phyloP scores from a whole-genome alignment of 2,113 vertebrate species.

The Anas platyrhynchos region DNA sequence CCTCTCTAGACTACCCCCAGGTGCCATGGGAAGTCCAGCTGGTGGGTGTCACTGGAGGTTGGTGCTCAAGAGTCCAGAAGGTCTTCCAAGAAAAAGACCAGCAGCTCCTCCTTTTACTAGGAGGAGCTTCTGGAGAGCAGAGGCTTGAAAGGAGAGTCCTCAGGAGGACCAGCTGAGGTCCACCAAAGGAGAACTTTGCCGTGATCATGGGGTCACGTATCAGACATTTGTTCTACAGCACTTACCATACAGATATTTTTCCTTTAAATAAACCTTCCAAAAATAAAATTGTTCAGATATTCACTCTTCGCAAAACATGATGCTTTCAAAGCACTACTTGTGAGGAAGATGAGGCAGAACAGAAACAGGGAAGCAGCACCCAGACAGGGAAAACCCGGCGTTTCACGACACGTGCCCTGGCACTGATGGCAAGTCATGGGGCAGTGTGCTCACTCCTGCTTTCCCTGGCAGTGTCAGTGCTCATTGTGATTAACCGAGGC shows the following conservation, averaged over 20 bases:
- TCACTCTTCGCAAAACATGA: not conserved
- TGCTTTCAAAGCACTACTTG: not conserved
- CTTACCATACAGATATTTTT: not conserved
- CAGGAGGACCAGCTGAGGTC: not conserved
- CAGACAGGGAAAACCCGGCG: not conserved
- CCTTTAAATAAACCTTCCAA: not conserved
- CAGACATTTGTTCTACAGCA: not conserved
- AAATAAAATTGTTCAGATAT: not conserved
- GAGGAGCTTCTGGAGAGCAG: not conserved
- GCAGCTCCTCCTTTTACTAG: not conserved
- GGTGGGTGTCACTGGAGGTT: not conserved
- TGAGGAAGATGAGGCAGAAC: not conserved
- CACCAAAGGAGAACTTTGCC: not conserved
- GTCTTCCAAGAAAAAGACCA: not conserved
- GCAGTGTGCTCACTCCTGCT: fast-evolving
- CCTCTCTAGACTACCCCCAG: not conserved
- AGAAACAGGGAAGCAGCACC: not conserved
- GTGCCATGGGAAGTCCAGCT: not conserved
- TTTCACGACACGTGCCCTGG: fast-evolving
- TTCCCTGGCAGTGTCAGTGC: fast-evolving
- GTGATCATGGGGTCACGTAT: not conserved
- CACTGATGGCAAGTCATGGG: not conserved
- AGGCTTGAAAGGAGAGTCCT: not conserved
- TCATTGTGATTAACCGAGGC: fast-evolving
- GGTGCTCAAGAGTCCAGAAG: not conserved